phyloP scores from a whole-genome alignment of 2,888 invertebrate genomes.

The Aspidiotus rigidus region DNA sequence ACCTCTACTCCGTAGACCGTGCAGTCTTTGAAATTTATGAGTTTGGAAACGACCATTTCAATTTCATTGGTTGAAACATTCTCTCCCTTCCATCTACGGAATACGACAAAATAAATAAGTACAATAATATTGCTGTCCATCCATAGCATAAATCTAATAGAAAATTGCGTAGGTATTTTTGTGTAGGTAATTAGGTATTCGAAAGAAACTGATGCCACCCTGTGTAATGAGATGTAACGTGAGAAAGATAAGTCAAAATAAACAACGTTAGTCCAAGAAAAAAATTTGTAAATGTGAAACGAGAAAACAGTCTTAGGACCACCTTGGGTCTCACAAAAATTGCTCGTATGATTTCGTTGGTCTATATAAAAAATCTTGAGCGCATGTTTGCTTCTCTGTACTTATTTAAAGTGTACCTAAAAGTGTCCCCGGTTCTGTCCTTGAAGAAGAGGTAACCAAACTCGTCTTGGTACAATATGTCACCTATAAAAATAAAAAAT shows the following conservation, averaged over 20 bases:
- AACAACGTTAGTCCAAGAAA: too few relatives aligned
- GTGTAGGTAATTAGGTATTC: too few relatives aligned
- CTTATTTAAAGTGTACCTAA: constrained; percentile 38
- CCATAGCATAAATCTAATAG: neutral
- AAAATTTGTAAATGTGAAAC: too few relatives aligned
- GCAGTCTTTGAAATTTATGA: constrained; percentile 48
- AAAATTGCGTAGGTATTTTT: neutral
- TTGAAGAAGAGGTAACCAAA: constrained; percentile 53
- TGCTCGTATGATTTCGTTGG: too few relatives aligned
- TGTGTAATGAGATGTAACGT: too few relatives aligned
- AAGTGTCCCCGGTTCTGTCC: constrained; percentile 47
- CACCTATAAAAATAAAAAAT: constrained; percentile 41
- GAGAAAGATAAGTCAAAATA: too few relatives aligned
- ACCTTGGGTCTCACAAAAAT: too few relatives aligned
- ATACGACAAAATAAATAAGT: constrained; percentile 15
- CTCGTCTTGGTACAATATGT: constrained; percentile 53
- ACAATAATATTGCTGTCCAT: neutral
- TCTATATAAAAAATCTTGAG: too few relatives aligned
- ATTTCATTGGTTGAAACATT: constrained; percentile 58
- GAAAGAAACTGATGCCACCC: too few relatives aligned
- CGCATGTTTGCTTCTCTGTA: too few relatives aligned
- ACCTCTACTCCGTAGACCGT: constrained; percentile 55
- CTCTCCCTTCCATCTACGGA: constrained; percentile 51
- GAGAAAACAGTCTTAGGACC: too few relatives aligned
- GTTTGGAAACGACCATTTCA: constrained; percentile 51